Evolutionary conservation across 2,797 vertebrate species (phyloP), one percentile per base, ranked within the genome.

Genomic region (Pterois miles): DNA sequence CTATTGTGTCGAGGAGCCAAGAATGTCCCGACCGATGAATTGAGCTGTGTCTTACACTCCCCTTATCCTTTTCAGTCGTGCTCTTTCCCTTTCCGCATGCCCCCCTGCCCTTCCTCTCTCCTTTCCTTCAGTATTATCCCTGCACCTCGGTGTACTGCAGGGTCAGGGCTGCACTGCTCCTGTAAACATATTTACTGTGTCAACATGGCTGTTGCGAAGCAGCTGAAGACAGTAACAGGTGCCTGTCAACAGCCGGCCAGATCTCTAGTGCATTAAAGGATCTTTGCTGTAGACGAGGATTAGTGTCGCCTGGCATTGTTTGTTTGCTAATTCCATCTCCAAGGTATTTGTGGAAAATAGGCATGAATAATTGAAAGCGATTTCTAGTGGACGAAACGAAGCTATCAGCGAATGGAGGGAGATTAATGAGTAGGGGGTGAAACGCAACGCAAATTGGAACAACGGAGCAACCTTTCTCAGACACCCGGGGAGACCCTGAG

Each of bases 291-390:
- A 93, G 93, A 93, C 73, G 71, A 88, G 94, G 94, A 95, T 95
- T 95, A 94, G 89, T 91, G 92, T 93, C 88, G 90, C 89, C 90
- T 90, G 92, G 90, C 93, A 93, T 94, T 94, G 94, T 95, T 95
- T 93, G 93, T 94, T 94, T 92, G 92, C 93, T 95, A 95, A 95
- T 95, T 94, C 93, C 92, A 91, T 92, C 91, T 94, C 94, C 76
- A 88, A 95, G 94, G 93, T 94, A 94, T 94, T 94, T 93, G 94
- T 88, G 81, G 90, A 92, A 95, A 94, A 94, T 91, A 93, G 91
- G 93, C 92, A 94, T 95, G 93, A 94, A 95, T 95, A 95, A 95
- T 94, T 94, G 91, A 93, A 92, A 91, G 92, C 83, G 81, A 90
- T 93, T 95, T 95, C 82, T 84, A 89, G 91, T 94, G 93, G 94